Percentiles rank a stretch among this genome's conserved stretches.
Conservation (phyloP, 2,113 vertebrate species). For the Pluvianellus socialis region DNA sequence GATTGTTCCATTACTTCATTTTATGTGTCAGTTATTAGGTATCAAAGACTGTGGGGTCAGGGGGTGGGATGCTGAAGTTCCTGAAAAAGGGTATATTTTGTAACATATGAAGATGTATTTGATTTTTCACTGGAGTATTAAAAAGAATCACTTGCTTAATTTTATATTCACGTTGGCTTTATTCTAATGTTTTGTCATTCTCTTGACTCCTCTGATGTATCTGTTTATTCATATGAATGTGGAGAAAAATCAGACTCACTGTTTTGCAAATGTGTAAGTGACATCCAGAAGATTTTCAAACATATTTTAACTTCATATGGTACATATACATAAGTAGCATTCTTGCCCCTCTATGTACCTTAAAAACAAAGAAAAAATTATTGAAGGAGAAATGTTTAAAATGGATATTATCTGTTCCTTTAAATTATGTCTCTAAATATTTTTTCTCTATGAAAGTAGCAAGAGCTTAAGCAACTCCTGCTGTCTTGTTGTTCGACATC, state of each 20-base stretch:
- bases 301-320: background rate
- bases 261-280: background rate
- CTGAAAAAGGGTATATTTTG: background rate
- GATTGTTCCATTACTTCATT: background rate
- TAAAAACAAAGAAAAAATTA: background rate
- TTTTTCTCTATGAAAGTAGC: slow-evolving; percentile 55
- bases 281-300: background rate
- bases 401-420: slow-evolving; percentile 36
- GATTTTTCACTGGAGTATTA: too few relatives aligned
- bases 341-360: background rate
- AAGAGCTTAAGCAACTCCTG: slow-evolving; percentile 70
- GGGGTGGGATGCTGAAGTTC: background rate
- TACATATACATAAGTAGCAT: background rate
- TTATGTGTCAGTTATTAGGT: background rate
- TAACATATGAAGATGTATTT: too few relatives aligned
- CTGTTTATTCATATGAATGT: background rate
- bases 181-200: background rate
- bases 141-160: background rate
- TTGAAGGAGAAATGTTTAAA: background rate
- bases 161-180: background rate
- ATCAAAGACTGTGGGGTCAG: background rate
- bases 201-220: background rate
- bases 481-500: slow-evolving; percentile 74
- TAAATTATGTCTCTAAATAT: slow-evolving; percentile 57
- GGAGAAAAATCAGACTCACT: background rate